phyloP scores from a whole-genome alignment of 1,140 invertebrate genomes.

The Saccostrea glomerata region DNA sequence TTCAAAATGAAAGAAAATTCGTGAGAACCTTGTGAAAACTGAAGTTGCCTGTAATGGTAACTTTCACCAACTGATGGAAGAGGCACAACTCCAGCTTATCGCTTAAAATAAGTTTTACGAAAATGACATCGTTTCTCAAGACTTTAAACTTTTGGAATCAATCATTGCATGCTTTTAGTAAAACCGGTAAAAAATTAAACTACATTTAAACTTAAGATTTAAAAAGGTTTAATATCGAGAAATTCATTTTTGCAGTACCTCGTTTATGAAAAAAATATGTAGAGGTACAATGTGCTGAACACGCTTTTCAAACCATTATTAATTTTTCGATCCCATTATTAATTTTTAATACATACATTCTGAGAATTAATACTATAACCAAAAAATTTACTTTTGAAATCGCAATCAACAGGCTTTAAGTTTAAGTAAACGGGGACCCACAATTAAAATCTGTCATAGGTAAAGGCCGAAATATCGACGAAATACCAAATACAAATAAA shows the following conservation, averaged over 20 bases:
- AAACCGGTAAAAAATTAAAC: too few species aligned
- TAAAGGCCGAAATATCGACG: constrained; percentile 9
- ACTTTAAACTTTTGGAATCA: neutral
- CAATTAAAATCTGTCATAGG: neutral
- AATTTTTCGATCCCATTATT: neutral
- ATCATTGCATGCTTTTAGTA: too few species aligned
- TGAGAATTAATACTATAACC: neutral
- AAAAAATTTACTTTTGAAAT: constrained; percentile 15
- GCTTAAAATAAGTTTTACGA: too few species aligned
- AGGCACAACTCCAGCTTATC: too few species aligned
- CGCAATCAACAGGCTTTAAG: constrained; percentile 18
- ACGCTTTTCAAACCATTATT: neutral
- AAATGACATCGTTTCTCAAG: neutral
- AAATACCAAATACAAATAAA: constrained; percentile 19
- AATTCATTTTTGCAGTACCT: neutral
- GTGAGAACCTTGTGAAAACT: too few species aligned
- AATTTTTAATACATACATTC: neutral
- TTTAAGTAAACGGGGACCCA: neutral
- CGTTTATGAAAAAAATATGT: neutral
- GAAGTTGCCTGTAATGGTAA: too few species aligned
- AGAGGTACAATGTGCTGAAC: neutral
- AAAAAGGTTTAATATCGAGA: too few species aligned
- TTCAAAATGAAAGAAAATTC: too few species aligned
- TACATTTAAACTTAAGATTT: too few species aligned
- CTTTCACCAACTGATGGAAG: too few species aligned